Evolutionary conservation across 2,797 vertebrate species (phyloP).

Genomic region (Rhinichthys osculus): DNA sequence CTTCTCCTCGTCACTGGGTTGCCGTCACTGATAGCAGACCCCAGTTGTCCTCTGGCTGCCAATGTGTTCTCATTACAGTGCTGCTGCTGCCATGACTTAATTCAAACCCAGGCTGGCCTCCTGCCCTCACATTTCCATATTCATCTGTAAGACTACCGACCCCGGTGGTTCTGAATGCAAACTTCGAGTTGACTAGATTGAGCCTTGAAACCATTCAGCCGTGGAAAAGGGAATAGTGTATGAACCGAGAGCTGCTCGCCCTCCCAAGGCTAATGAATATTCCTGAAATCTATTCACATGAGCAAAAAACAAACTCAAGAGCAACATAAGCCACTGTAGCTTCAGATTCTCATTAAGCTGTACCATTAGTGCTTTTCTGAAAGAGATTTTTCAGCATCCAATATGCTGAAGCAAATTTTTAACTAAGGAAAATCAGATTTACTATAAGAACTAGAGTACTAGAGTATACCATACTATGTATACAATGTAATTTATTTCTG

Average conservation of each 20-base stretch:
- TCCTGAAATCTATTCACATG: neutral
- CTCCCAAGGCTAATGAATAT: slow-evolving; percentile 23
- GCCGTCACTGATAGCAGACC: neutral
- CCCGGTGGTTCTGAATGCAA: slow-evolving; percentile 38
- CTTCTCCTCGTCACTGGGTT: neutral
- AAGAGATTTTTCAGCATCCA: neutral
- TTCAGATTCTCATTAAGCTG: neutral
- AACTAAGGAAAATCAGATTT: neutral
- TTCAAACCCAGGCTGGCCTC: slow-evolving; percentile 3
- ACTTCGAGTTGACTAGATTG: slow-evolving; percentile 58
- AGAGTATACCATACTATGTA: neutral
- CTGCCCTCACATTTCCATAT: slow-evolving; percentile 47
- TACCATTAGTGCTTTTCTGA: neutral
- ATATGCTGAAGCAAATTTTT: neutral
- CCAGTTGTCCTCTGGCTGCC: neutral
- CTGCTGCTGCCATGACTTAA: slow-evolving; percentile 22
- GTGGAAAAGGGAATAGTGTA: slow-evolving; percentile 25
- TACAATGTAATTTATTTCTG: neutral
- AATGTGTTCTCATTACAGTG: slow-evolving; percentile 18
- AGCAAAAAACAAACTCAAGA: slow-evolving; percentile 2
- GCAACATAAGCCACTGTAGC: neutral
- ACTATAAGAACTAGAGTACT: neutral
- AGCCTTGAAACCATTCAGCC: slow-evolving; percentile 48
- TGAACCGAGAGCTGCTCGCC: slow-evolving; percentile 1
- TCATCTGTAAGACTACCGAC: slow-evolving; percentile 40